Evolutionary conservation across 2,797 vertebrate species (phyloP).

Genomic region (Petrocephalus schoutedeni): DNA sequence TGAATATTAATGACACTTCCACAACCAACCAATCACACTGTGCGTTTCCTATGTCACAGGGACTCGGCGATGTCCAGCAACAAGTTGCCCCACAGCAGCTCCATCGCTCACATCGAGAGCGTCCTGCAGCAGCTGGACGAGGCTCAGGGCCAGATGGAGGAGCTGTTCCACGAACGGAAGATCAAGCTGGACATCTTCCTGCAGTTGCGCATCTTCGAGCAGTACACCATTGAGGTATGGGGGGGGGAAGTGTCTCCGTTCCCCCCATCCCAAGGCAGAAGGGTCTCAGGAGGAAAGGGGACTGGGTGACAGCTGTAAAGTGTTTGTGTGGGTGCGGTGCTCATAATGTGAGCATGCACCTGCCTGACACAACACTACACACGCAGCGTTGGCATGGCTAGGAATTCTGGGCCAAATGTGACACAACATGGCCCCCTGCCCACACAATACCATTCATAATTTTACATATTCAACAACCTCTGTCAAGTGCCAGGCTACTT

Average conservation of each 20-base stretch:
- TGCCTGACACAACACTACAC: background rate
- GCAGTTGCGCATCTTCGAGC: constrained; percentile 92
- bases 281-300: background rate
- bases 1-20: no score
- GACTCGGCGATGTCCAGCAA: constrained; percentile 77
- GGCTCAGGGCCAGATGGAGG: constrained; percentile 91
- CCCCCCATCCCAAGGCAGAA: background rate
- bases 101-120: constrained; percentile 88
- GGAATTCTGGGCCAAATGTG: background rate
- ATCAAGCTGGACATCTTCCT: constrained; percentile 91
- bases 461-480: background rate
- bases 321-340: background rate
- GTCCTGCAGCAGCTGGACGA: constrained; percentile 95
- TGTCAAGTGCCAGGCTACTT: background rate
- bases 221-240: constrained; percentile 74
- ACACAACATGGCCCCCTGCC: background rate
- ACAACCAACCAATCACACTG: background rate
- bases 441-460: background rate
- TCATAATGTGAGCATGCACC: background rate
- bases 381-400: background rate
- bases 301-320: background rate
- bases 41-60: constrained; percentile 49
- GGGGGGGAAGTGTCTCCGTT: background rate
- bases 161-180: constrained; percentile 91
- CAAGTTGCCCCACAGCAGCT: constrained; percentile 86